A percentile compares a stretch with the other conserved stretches of the same genome.
Evolutionary conservation across 2,797 vertebrate species (phyloP).

Genomic region (Danio choprae): DNA sequence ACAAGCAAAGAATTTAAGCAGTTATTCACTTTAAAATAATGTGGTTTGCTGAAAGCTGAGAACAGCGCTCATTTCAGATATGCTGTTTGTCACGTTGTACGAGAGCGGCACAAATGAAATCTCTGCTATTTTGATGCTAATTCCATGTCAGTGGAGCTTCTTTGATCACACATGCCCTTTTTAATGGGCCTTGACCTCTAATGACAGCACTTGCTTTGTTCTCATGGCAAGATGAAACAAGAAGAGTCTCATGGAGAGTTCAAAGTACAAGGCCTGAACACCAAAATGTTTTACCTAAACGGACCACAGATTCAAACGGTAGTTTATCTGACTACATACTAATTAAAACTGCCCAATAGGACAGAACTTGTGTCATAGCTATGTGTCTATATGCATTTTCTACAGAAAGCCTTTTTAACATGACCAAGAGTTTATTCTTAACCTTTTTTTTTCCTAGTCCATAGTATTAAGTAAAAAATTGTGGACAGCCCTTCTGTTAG

Average conservation of each 20-base stretch:
- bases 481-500: not conserved
- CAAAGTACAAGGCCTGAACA: not conserved
- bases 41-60: no score
- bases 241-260: not conserved
- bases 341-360: not conserved
- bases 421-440: not conserved
- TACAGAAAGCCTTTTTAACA: no score
- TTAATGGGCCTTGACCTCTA: slow-evolving; percentile 15
- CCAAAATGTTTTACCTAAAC: not conserved
- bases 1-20: no score
- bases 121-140: slow-evolving; percentile 6
- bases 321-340: not conserved
- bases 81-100: no score
- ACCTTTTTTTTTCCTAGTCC: not conserved
- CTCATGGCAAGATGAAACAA: not conserved
- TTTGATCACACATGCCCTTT: not conserved
- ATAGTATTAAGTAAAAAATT: not conserved
- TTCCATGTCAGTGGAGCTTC: not conserved
- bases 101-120: not conserved
- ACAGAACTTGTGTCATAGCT: no score
- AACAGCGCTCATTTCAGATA: no score
- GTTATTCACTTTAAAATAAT: no score
- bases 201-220: slow-evolving; percentile 24
- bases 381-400: no score
- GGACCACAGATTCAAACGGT: not conserved